phyloP scores from a whole-genome alignment of 1,140 invertebrate genomes.

The Saccostrea echinata region DNA sequence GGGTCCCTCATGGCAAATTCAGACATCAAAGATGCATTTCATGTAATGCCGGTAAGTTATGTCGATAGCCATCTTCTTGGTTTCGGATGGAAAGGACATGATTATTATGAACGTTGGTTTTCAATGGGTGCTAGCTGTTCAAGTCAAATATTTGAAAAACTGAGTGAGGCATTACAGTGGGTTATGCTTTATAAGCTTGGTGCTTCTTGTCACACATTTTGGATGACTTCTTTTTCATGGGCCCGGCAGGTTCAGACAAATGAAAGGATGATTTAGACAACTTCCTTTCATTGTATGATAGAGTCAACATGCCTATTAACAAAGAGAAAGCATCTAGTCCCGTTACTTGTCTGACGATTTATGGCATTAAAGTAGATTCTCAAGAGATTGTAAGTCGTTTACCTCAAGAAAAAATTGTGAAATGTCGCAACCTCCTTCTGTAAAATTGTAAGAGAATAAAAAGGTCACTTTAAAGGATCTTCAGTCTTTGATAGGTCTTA shows the following conservation, averaged over 20 bases:
- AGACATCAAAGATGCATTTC: too few relatives aligned
- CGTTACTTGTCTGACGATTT: slow-evolving; percentile 26
- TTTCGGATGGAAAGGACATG: too few relatives aligned
- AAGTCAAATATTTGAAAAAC: slow-evolving; percentile 43
- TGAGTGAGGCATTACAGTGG: slow-evolving; percentile 24
- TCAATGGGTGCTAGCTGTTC: too few relatives aligned
- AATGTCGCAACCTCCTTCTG: neutral
- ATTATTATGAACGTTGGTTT: too few relatives aligned
- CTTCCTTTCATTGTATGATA: slow-evolving; percentile 19
- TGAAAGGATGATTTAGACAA: neutral
- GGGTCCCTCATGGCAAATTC: too few relatives aligned
- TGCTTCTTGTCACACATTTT: slow-evolving; percentile 39
- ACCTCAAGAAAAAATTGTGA: slow-evolving; percentile 27
- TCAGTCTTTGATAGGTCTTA: slow-evolving; percentile 42
- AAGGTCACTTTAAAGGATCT: slow-evolving; percentile 20
- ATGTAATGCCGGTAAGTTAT: too few relatives aligned
- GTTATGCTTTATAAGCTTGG: slow-evolving; percentile 13
- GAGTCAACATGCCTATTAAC: slow-evolving; percentile 38
- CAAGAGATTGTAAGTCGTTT: slow-evolving; percentile 1
- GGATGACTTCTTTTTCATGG: slow-evolving; percentile 51
- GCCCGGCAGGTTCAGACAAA: too few relatives aligned
- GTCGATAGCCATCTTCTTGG: too few relatives aligned
- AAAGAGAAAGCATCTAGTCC: slow-evolving; percentile 29
- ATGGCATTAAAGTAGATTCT: slow-evolving; percentile 42
- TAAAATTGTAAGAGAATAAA: neutral